A percentile compares a stretch with the other conserved stretches of the same genome.
phyloP scores from a whole-genome alignment of 2,797 vertebrate genomes.

The Lerista edwardsae region DNA sequence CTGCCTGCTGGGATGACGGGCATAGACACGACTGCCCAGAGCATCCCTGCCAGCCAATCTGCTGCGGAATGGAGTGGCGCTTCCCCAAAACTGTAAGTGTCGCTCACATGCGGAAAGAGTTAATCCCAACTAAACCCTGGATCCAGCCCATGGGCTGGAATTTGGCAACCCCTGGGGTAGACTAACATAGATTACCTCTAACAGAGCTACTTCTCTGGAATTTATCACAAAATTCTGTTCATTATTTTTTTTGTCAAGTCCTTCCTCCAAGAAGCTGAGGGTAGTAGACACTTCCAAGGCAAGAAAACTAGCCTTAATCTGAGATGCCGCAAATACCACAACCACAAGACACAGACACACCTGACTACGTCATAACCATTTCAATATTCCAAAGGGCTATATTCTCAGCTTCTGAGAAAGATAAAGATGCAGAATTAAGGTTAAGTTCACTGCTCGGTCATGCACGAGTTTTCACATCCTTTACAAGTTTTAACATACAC shows the following conservation, averaged over 20 bases:
- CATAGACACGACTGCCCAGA: too few species aligned
- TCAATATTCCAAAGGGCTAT: constrained; percentile 38
- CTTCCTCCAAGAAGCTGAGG: too few species aligned
- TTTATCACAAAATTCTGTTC: neutral
- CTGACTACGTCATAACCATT: constrained; percentile 12
- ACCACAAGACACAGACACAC: neutral
- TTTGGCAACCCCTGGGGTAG: too few species aligned
- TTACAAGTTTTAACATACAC: constrained; percentile 56
- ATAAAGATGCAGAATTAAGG: constrained; percentile 47
- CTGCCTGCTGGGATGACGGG: too few species aligned
- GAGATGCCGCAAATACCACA: constrained; percentile 12
- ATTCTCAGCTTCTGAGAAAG: constrained; percentile 25
- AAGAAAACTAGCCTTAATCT: constrained; percentile 42
- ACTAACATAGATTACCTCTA: too few species aligned
- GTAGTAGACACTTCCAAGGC: constrained; percentile 13
- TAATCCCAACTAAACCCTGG: too few species aligned
- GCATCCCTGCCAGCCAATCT: too few species aligned
- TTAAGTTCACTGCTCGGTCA: constrained; percentile 59
- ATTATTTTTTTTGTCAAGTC: too few species aligned
- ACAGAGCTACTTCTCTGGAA: neutral
- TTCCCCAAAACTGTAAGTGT: too few species aligned
- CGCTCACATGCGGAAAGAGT: too few species aligned
- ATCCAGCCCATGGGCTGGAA: too few species aligned
- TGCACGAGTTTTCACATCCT: constrained; percentile 53
- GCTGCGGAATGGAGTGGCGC: too few species aligned